Evolutionary conservation across 2,113 vertebrate species (phyloP).

Genomic region (Phaethon lepturus): DNA sequence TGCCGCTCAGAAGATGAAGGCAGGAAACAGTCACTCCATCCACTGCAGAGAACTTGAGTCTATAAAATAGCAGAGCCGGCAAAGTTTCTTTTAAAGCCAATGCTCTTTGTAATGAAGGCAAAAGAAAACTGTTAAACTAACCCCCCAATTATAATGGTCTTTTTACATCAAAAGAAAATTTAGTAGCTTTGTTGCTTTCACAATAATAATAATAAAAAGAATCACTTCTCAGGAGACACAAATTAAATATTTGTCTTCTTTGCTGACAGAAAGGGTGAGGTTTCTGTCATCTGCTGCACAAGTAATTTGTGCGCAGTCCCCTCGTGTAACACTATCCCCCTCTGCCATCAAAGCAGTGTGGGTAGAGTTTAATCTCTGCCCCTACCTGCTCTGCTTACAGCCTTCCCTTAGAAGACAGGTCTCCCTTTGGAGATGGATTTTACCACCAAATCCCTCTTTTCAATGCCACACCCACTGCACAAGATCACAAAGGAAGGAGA

Average conservation of each 20-base stretch:
- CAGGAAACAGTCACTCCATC: neutral
- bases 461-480: slow-evolving; percentile 45
- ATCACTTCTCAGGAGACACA: slow-evolving; percentile 9
- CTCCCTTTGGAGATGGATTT: slow-evolving; percentile 37
- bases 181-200: neutral
- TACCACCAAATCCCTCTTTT: slow-evolving; percentile 62
- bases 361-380: slow-evolving; percentile 48
- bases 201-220: neutral
- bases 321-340: slow-evolving; percentile 35
- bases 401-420: slow-evolving; percentile 34
- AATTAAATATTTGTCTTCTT: slow-evolving; percentile 62
- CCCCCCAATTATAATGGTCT: neutral
- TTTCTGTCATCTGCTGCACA: slow-evolving; percentile 52
- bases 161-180: slow-evolving; percentile 28
- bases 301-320: neutral
- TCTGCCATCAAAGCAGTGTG: slow-evolving; percentile 14
- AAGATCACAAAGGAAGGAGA: slow-evolving; percentile 57
- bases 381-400: slow-evolving; percentile 53
- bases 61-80: neutral
- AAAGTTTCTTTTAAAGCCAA: neutral
- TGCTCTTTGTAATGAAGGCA: neutral
- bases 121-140: neutral
- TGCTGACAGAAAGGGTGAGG: slow-evolving; percentile 50
- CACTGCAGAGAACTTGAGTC: neutral
- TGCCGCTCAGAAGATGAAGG: neutral